phyloP scores from a whole-genome alignment of 2,888 invertebrate genomes.

The Coenonympha glycerion region DNA sequence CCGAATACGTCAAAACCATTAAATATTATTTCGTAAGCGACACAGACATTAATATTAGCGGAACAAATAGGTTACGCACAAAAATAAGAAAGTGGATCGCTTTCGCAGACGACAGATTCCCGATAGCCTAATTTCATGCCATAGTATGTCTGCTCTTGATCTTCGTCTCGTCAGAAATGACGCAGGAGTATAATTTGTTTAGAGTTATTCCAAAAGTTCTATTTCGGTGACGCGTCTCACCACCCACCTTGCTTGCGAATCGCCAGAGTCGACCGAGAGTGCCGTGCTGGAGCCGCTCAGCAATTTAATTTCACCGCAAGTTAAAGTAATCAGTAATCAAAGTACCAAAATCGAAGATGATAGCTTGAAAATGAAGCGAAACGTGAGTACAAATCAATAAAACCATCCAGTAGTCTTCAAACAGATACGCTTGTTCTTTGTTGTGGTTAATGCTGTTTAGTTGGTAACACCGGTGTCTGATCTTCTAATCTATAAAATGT shows the following conservation, averaged over 20 bases:
- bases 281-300: slow-evolving; percentile 48
- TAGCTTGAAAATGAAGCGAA: slow-evolving; percentile 62
- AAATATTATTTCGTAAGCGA: too few relatives aligned
- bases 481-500: slow-evolving; percentile 34
- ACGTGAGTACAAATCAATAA: slow-evolving; percentile 53
- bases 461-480: slow-evolving; percentile 23
- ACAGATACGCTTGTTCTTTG: slow-evolving; percentile 6
- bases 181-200: slow-evolving; percentile 70
- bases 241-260: slow-evolving; percentile 46
- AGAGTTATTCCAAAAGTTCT: slow-evolving; percentile 73
- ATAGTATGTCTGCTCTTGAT: slow-evolving; percentile 51
- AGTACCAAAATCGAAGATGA: slow-evolving; percentile 30
- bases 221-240: slow-evolving; percentile 64
- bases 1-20: too few relatives aligned
- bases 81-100: slow-evolving; percentile 15
- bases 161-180: slow-evolving; percentile 64
- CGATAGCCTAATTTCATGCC: not conserved
- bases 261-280: slow-evolving; percentile 52
- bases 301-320: slow-evolving; percentile 25
- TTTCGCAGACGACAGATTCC: slow-evolving; percentile 14
- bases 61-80: slow-evolving; percentile 1
- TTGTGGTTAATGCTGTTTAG: slow-evolving; percentile 4
- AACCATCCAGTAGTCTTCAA: too few relatives aligned
- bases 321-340: slow-evolving; percentile 8
- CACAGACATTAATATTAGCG: too few relatives aligned